Conservation (phyloP, 2,113 vertebrate species). For the Pterocles orientalis region DNA sequence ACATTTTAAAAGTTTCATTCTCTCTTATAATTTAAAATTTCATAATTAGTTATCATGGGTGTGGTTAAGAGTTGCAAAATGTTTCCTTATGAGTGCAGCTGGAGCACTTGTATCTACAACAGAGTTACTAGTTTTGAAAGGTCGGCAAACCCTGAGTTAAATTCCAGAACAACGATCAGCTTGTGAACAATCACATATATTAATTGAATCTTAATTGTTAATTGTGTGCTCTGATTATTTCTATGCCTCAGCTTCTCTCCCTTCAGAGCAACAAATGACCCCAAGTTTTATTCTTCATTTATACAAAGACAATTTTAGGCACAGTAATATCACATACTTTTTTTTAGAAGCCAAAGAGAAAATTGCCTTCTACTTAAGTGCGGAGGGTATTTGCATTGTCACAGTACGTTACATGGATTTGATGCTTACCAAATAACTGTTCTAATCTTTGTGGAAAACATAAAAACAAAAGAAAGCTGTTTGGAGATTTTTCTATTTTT, state of each 20-base stretch:
- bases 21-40: conserved; percentile 44
- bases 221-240: background rate
- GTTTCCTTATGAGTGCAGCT: background rate
- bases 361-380: conserved; percentile 61
- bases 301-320: background rate
- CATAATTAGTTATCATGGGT: conserved; percentile 45
- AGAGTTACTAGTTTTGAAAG: background rate
- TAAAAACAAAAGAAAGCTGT: conserved; percentile 74
- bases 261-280: background rate
- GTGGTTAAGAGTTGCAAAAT: conserved; percentile 32
- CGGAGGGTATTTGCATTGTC: conserved; percentile 70
- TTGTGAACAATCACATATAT: background rate
- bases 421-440: conserved; percentile 65
- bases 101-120: background rate
- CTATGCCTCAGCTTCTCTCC: background rate
- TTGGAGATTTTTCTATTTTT: conserved; percentile 66
- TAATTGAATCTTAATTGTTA: background rate
- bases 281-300: background rate
- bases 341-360: conserved; percentile 16
- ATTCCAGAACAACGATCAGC: background rate
- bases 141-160: background rate
- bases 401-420: conserved; percentile 53
- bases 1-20: conserved; percentile 22
- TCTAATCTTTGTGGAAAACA: conserved; percentile 64
- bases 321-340: background rate